Evolutionary conservation across 1,140 invertebrate species (phyloP), one percentile per base, ranked within the genome.

Genomic region (Rhynchophorus ferrugineus): DNA sequence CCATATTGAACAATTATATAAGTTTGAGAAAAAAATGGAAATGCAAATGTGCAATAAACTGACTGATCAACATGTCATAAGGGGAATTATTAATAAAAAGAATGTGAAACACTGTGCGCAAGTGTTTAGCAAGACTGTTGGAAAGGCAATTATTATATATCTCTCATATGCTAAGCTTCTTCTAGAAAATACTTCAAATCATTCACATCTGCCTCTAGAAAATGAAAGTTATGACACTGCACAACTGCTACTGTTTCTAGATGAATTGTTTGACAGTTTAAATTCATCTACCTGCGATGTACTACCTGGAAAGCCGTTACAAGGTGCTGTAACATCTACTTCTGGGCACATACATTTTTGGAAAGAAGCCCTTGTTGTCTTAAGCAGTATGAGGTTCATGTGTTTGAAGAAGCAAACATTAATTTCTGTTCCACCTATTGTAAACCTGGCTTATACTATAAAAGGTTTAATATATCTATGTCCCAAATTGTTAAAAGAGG

Each of bases 61-160:
- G 33, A 54, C 55, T 7, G 55, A 57, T 18, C 42, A 53, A 37
- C 55, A 57, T 22, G 43, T 53, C 11, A 6, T 51, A 21, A 42
- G 33, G 3, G 9, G 9, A 16, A 60, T 54, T 56, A 48, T 57
- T 43, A 55, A 47, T 24, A 51, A 52, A 36, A 52, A 48, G 48
- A 56, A 56, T 33, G 54, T 56, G 14, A 49, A 49, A 50, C 29
- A 42, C n/a, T 55, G 53, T 22, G 50, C 53, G 3, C 46, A 55
- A 37, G 53, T 55, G 2, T 49, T 55, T 36, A 55, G 53, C 35
- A 22, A 17, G 14, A 13, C 16, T 17, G 39, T 42, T 19, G 39
- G 39, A 42, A 6, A 3, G 9, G 6, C 19, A 13, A 20, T 44
- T 44, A 19, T 20, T 11, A 20, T 44, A 17, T 17, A 44, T 22